Conservation (phyloP, 1,140 invertebrate genomes). For the Drosophila grimshawi region DNA sequence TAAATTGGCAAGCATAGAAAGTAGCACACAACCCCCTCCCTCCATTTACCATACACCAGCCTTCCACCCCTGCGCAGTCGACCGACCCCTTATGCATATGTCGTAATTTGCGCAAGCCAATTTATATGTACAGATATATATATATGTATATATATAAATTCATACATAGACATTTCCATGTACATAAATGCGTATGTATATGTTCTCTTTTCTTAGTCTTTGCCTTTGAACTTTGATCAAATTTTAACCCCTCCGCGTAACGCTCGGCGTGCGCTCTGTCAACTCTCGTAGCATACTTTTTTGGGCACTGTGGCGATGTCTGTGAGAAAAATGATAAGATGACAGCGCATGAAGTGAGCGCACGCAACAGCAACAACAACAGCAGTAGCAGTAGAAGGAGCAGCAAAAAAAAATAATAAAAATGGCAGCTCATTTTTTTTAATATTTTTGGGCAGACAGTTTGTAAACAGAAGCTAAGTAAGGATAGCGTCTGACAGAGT, state of each 20-base stretch:
- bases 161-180: constrained; percentile 1
- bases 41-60: background rate
- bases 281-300: constrained; percentile 29
- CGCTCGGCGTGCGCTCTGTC: constrained; percentile 20
- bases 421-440: constrained; percentile 74
- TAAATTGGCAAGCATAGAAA: constrained; percentile 74
- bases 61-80: background rate
- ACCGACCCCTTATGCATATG: constrained; percentile 55
- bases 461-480: constrained; percentile 65
- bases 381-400: background rate
- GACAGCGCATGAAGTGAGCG: constrained; percentile 65
- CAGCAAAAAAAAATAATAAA: constrained; percentile 47
- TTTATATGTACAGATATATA: constrained; percentile 43
- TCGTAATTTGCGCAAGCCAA: constrained; percentile 76
- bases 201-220: constrained; percentile 40
- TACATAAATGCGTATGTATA: background rate
- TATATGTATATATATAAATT: background rate
- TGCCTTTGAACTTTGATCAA: constrained; percentile 77
- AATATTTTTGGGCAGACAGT: constrained; percentile 74
- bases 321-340: constrained; percentile 81
- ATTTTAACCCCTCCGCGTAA: constrained; percentile 65
- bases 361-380: constrained; percentile 33
- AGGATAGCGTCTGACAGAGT: constrained; percentile 30
- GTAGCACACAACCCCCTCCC: constrained; percentile 28
- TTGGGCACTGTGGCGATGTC: constrained; percentile 34